phyloP scores from a whole-genome alignment of 2,797 vertebrate species.

The Pogoniulus pusillus region DNA sequence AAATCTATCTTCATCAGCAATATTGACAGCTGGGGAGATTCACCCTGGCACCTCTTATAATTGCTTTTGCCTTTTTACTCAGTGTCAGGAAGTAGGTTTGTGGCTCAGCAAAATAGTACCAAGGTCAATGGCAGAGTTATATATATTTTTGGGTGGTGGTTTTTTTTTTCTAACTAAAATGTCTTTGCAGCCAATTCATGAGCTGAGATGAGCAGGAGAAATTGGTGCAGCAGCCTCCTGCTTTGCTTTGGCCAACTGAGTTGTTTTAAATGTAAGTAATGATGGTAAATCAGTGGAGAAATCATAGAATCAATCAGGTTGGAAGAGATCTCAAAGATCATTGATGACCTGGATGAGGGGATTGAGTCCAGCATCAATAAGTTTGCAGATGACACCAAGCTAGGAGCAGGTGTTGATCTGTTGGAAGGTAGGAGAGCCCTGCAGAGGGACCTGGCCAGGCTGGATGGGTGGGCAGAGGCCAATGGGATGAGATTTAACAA shows the following conservation, averaged over 20 bases:
- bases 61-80: slow-evolving; percentile 53
- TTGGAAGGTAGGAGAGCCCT: no score
- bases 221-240: background rate
- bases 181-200: background rate
- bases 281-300: background rate
- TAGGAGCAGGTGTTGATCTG: no score
- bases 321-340: no score
- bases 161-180: background rate
- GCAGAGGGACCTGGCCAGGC: no score
- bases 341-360: no score
- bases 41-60: slow-evolving; percentile 24
- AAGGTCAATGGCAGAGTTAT: slow-evolving; percentile 42
- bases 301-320: no score
- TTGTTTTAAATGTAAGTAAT: background rate
- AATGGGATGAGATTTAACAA: no score
- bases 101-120: background rate
- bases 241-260: background rate
- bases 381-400: no score
- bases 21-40: slow-evolving; percentile 4
- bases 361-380: no score
- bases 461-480: no score
- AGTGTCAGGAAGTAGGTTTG: background rate
- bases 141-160: slow-evolving; percentile 15
- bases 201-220: background rate
- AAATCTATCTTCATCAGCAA: slow-evolving; percentile 45